Conservation (phyloP, 2,113 vertebrate genomes). For the Daubentonia madagascariensis region DNA sequence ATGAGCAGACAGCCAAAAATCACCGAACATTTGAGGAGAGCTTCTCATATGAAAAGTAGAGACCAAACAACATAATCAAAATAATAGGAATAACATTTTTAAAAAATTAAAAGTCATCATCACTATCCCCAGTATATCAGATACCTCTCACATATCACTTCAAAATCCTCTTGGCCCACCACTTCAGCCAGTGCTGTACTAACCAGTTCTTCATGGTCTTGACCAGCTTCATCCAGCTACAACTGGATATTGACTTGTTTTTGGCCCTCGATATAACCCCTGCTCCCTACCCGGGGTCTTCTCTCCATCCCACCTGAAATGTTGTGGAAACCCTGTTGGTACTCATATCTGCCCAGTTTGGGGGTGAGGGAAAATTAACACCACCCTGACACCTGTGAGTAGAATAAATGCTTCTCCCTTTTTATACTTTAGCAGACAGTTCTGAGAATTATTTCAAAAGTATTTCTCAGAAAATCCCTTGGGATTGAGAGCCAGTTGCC, state of each 20-base stretch:
- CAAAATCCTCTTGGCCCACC: neutral
- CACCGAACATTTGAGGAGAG: neutral
- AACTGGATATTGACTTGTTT: neutral
- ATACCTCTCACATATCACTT: neutral
- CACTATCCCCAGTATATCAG: neutral
- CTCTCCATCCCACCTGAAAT: neutral
- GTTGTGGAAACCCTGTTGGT: neutral
- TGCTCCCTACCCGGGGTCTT: neutral
- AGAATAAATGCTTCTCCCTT: neutral
- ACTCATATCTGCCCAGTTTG: neutral
- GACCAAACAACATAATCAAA: neutral
- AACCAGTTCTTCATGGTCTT: neutral
- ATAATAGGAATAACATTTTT: neutral
- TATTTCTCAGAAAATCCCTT: neutral
- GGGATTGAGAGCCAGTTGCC: neutral
- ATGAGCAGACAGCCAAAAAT: neutral
- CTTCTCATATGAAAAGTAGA: neutral
- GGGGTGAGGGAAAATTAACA: neutral
- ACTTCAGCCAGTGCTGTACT: neutral
- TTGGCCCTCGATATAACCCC: neutral
- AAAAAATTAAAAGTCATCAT: neutral
- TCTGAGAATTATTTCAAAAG: neutral
- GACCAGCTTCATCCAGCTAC: neutral
- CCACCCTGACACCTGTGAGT: neutral
- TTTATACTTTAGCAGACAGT: neutral